A percentile compares a stretch with the other conserved stretches of the same genome.
Conservation (phyloP, 1,140 invertebrate genomes). For the Achroia grisella region DNA sequence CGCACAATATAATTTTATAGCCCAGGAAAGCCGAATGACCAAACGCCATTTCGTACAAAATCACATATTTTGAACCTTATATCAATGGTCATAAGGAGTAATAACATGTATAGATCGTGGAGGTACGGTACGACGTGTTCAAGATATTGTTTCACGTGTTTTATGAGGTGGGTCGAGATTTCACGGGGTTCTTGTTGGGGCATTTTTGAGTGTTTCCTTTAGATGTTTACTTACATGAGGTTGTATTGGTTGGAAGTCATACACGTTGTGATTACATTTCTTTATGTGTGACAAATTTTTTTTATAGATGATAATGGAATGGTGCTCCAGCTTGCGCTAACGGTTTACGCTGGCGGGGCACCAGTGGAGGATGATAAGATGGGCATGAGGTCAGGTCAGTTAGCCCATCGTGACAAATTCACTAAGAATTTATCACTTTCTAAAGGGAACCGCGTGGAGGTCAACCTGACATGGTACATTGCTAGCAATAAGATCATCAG, state of each 20-base stretch:
- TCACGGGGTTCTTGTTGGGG: slow-evolving; percentile 49
- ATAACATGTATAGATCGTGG: neutral
- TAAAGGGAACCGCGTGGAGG: too few relatives aligned
- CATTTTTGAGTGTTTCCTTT: slow-evolving; percentile 58
- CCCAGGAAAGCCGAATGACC: slow-evolving; percentile 51
- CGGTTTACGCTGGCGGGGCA: too few relatives aligned
- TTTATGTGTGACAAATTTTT: neutral
- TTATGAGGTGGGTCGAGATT: slow-evolving; percentile 69
- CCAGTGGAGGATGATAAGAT: too few relatives aligned
- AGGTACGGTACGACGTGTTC: slow-evolving; percentile 30
- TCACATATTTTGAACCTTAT: slow-evolving; percentile 23
- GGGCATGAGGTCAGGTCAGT: too few relatives aligned
- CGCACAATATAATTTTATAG: slow-evolving; percentile 72
- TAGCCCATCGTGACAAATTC: too few relatives aligned
- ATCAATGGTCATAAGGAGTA: too few relatives aligned
- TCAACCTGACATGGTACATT: too few relatives aligned
- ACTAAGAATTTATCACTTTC: too few relatives aligned
- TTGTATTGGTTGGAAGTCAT: neutral
- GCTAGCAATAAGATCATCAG: too few relatives aligned
- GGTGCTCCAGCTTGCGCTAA: too few relatives aligned
- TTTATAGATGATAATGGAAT: slow-evolving; percentile 12
- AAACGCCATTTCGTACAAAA: slow-evolving; percentile 14
- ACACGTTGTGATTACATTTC: slow-evolving; percentile 20
- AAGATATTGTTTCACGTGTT: slow-evolving; percentile 71
- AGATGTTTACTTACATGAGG: slow-evolving; percentile 23